Conservation (phyloP, 2,888 invertebrate species). For the Agapostemon virescens region DNA sequence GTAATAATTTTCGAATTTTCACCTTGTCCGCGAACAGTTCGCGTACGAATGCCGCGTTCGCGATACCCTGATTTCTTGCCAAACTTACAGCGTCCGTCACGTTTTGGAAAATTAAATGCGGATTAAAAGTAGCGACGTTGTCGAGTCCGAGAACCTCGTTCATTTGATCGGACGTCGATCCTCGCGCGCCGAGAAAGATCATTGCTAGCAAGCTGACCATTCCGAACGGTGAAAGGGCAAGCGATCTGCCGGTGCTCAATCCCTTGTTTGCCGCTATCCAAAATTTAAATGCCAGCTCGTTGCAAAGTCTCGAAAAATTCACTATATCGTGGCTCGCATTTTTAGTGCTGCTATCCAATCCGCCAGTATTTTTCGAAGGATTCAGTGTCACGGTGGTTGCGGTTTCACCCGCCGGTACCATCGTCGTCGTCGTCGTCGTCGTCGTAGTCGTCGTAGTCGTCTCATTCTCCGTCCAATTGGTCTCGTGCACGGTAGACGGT, state of each 20-base stretch:
- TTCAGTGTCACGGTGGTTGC: slow-evolving; percentile 74
- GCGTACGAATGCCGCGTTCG: slow-evolving; percentile 90
- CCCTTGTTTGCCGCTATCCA: slow-evolving; percentile 87
- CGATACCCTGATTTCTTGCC: slow-evolving; percentile 86
- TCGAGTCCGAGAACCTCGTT: slow-evolving; percentile 92
- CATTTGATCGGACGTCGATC: slow-evolving; percentile 94
- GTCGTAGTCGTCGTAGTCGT: background rate
- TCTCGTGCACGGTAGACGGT: background rate
- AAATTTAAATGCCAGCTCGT: slow-evolving; percentile 91
- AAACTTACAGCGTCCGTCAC: slow-evolving; percentile 90
- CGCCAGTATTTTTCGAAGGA: slow-evolving; percentile 82
- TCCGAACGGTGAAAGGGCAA: slow-evolving; percentile 92
- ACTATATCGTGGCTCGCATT: slow-evolving; percentile 88
- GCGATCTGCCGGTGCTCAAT: slow-evolving; percentile 88
- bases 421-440: background rate
- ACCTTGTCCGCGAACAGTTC: slow-evolving; percentile 91
- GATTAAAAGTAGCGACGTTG: slow-evolving; percentile 94
- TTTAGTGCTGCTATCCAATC: slow-evolving; percentile 88
- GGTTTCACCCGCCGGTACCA: background rate
- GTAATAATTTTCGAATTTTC: slow-evolving; percentile 88
- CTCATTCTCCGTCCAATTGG: background rate
- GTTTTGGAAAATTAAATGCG: slow-evolving; percentile 92
- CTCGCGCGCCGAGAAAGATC: slow-evolving; percentile 93
- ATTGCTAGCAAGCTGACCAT: slow-evolving; percentile 93
- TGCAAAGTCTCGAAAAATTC: slow-evolving; percentile 90